Base-by-base conservation (phyloP, 2,888 invertebrate genomes). In the Orthosia gracilis region DNA sequence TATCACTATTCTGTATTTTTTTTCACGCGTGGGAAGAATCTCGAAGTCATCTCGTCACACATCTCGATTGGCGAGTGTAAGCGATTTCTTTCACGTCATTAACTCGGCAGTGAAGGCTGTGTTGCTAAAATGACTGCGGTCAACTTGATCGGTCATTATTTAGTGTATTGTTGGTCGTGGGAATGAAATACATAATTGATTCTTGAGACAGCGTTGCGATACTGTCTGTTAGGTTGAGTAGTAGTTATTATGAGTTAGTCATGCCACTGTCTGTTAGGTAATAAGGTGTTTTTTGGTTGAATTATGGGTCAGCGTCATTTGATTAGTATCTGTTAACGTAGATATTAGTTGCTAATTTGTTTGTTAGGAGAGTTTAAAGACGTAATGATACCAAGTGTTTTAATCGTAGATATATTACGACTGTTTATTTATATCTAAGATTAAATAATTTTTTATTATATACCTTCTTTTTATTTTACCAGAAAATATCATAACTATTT, bases 41-140 rank as follows among this genome's bases (percentile, higher is more conserved):
- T 59, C 21, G n/a, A 55, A 69, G 18, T 63, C 26, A 47, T 55
- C 68, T 50, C 61, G 70, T 70, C 78, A 69, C 54, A 69, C 57
- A 54, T 71, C n/a, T 58, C 59, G 64, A 81, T 71, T 77, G 71
- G 70, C 65, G 69, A 75, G 55, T 80, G 63, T 80, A 63, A 69
- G 72, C 71, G 78, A 86, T 83, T 78, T 80, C 69, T 74, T 83
- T 65, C 87, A 69, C 73, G 85, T 73, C 86, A 87, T 86, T 86
- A 81, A 62, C 52, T 85, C 57, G 45, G 17, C 64, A 85, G 76
- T 76, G 77, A 65, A 80, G 80, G 74, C 63, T 78, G 66, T 78
- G 71, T 78, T 70, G 69, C 83, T 79, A 71, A 77, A 82, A 78
- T 80, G 71, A 63, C 58, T 80, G 80, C 61, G 85, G 87, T 86